Percentiles rank a stretch among this genome's conserved stretches.
Evolutionary conservation across 2,888 invertebrate genomes (phyloP).

Genomic region (Sphaerolaimus hirsutus): DNA sequence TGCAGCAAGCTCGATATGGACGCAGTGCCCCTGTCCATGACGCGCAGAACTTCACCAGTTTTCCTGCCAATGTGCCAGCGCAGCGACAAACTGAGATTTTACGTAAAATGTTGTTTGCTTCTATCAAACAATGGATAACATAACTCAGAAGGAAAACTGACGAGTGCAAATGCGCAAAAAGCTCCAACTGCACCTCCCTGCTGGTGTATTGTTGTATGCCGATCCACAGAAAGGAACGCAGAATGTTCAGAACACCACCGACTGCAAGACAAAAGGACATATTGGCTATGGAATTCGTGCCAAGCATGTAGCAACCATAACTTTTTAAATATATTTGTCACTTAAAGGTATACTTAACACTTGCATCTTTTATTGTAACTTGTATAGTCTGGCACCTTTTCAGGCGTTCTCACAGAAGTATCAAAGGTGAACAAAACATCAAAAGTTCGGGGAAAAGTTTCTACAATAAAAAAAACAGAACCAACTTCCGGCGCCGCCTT

Average conservation of each 20-base stretch:
- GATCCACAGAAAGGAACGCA: slow-evolving; percentile 77
- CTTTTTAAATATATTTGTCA: too few species aligned
- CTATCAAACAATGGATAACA: neutral
- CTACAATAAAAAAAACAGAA: neutral
- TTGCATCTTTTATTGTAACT: too few species aligned
- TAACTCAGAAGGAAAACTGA: neutral
- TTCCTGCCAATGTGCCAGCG: slow-evolving; percentile 81
- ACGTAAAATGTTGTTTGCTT: neutral
- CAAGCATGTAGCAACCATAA: too few species aligned
- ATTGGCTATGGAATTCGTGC: too few species aligned
- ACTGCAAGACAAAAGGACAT: neutral
- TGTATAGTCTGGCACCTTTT: too few species aligned
- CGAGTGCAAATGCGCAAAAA: slow-evolving; percentile 23
- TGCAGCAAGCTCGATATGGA: slow-evolving; percentile 77
- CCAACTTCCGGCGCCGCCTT: neutral
- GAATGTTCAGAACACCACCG: slow-evolving; percentile 58
- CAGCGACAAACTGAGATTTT: slow-evolving; percentile 40
- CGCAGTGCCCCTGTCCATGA: slow-evolving; percentile 90
- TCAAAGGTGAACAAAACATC: too few species aligned
- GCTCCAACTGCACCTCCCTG: slow-evolving; percentile 54
- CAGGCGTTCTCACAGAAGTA: too few species aligned
- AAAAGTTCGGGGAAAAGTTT: too few species aligned
- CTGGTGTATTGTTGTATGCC: slow-evolving; percentile 82
- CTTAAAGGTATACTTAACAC: too few species aligned
- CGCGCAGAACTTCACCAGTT: slow-evolving; percentile 79